Evolutionary conservation across 2,797 vertebrate genomes (phyloP).

Genomic region (Platalea minor): DNA sequence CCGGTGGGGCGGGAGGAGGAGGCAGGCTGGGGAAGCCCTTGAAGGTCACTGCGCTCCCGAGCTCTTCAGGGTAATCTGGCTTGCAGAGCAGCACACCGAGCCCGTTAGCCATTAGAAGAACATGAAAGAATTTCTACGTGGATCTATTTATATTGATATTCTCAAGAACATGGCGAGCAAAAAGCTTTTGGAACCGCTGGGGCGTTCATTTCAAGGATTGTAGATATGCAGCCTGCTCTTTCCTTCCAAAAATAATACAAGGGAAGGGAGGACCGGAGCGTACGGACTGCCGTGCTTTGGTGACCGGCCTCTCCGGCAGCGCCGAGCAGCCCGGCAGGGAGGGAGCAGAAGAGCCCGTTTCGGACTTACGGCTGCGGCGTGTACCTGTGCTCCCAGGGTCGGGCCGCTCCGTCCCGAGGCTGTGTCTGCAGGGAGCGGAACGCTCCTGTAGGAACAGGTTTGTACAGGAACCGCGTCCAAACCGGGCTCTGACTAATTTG

Average conservation of each 20-base stretch:
- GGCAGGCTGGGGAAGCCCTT: not conserved
- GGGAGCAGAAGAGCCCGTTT: not conserved
- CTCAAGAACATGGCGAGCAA: not conserved
- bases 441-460: not conserved
- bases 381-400: not conserved
- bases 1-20: not conserved
- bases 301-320: not conserved
- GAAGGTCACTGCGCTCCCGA: not conserved
- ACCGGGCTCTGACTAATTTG: not conserved
- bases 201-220: not conserved
- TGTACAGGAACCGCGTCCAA: not conserved
- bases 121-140: not conserved
- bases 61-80: not conserved
- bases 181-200: not conserved
- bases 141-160: not conserved
- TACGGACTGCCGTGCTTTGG: accelerated
- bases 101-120: not conserved
- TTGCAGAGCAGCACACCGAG: not conserved
- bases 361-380: not conserved
- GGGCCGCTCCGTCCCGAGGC: not conserved
- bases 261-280: not conserved
- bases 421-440: not conserved
- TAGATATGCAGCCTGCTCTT: not conserved
- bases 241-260: not conserved
- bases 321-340: not conserved